These are phyloP conservation scores for Pachyramphus minor DNA, from an alignment of 2,113 vertebrate species.

Conservation along the genomic window DNA sequence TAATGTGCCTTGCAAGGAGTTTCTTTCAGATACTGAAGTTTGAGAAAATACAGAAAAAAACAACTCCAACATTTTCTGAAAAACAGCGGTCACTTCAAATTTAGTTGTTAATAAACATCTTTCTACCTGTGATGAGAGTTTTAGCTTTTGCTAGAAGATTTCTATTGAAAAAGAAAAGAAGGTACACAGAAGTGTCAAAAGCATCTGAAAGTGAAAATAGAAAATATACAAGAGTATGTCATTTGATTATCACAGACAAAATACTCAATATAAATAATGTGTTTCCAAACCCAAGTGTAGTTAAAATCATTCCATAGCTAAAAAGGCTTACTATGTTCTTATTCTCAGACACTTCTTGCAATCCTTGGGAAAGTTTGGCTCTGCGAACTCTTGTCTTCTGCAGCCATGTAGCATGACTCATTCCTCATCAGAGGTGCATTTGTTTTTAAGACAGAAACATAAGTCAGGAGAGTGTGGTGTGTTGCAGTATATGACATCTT, in stretches of 20 bases:
- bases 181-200: not conserved
- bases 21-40: not conserved
- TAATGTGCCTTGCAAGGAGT: not conserved
- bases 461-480: not conserved
- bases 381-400: not conserved
- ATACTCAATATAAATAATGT: not conserved
- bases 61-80: not conserved
- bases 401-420: not conserved
- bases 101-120: not conserved
- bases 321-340: not conserved
- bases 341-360: not conserved
- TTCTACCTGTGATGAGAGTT: not conserved
- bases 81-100: not conserved
- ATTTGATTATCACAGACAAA: not conserved
- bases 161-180: not conserved
- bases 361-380: not conserved
- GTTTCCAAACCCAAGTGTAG: not conserved
- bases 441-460: not conserved
- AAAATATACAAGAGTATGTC: not conserved
- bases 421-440: not conserved
- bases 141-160: not conserved
- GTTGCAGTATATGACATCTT: not conserved
- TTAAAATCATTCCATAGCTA: not conserved
- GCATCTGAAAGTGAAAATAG: not conserved
- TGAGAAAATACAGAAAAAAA: not conserved